Evolutionary conservation across 2,888 invertebrate genomes (phyloP), one percentile per base, ranked within the genome.

Genomic region (Macrophya annulata): DNA sequence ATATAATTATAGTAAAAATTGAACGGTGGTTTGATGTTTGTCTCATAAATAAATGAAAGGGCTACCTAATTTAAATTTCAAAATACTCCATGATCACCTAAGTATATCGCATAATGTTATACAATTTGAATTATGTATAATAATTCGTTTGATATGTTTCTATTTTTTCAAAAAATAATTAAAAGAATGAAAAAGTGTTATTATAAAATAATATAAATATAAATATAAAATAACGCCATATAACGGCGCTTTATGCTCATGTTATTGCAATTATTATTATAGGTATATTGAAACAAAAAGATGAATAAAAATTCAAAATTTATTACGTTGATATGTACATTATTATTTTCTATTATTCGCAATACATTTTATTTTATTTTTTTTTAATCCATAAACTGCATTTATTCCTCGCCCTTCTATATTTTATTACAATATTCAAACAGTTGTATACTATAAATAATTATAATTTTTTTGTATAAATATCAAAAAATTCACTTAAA

Each of bases 251-350:
- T 81, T 55, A 59, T 43, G 17, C 59, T 81, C 31, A 81, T 81
- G 81, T 81, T 59, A 62, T 55, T 21, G 62, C 62, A 65, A 81
- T 43, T 81, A 81, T 81, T 31, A 43, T 51, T 55, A 79, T 48
- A n/a, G n/a, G n/a, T n/a, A 79, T 79, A 59, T 79, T 51, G 55
- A 55, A 55, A 31, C 31, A 48, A 9, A 65, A 43, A 86, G 4
- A 74, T 59, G 51, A 48, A 82, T 59, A 43, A 59, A 82, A 82
- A 59, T 65, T 43, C 62, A 81, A 86, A 85, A 43, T 37, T 59
- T 77, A 84, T 62, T 48, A 45, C 25, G 62, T 62, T 12, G 25
- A 62, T 62, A 62, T 21, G 10, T 71, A 31, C 68, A n/a, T 51
- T 85, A n/a, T 85, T 84, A 76, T 4, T 21, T 31, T 9, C 12